Conservation (phyloP, 2,888 invertebrate species). For the Lasius platythorax region DNA sequence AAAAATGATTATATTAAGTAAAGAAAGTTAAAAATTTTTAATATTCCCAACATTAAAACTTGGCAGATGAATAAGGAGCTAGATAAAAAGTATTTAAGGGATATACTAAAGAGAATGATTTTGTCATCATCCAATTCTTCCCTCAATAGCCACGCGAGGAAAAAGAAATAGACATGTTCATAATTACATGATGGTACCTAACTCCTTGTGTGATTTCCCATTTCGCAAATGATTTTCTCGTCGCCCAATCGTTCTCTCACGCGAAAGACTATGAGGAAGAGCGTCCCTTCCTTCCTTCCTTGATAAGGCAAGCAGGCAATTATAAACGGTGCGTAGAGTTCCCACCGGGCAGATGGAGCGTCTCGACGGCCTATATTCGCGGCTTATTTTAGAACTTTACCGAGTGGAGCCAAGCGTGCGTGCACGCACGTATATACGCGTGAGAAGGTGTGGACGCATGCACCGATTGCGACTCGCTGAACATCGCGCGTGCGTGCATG, state of each 20-base stretch:
- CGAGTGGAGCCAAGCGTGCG: slow-evolving; percentile 51
- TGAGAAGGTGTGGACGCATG: slow-evolving; percentile 55
- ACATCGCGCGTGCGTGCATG: slow-evolving; percentile 52
- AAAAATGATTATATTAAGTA: not conserved
- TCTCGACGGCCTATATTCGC: slow-evolving; percentile 77
- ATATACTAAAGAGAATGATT: not conserved
- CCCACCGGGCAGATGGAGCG: slow-evolving; percentile 71
- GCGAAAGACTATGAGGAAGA: slow-evolving; percentile 29
- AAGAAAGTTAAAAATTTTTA: no score
- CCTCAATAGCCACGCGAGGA: not conserved
- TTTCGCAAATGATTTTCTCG: not conserved
- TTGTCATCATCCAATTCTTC: not conserved
- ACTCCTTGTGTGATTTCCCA: not conserved
- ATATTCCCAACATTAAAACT: no score
- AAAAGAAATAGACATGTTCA: not conserved
- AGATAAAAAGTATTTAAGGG: not conserved
- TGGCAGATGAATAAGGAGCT: not conserved
- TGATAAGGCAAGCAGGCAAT: slow-evolving; percentile 59
- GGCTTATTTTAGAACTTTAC: slow-evolving; percentile 76
- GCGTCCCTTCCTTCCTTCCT: slow-evolving; percentile 28
- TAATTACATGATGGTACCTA: not conserved
- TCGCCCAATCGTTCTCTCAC: slow-evolving; percentile 16
- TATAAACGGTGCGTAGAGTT: slow-evolving; percentile 72
- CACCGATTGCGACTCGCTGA: slow-evolving; percentile 65
- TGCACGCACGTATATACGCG: slow-evolving; percentile 60